These are phyloP conservation scores for Poeciliopsis turneri DNA, from an alignment of 2,797 vertebrate species.

Conservation along the genomic window DNA sequence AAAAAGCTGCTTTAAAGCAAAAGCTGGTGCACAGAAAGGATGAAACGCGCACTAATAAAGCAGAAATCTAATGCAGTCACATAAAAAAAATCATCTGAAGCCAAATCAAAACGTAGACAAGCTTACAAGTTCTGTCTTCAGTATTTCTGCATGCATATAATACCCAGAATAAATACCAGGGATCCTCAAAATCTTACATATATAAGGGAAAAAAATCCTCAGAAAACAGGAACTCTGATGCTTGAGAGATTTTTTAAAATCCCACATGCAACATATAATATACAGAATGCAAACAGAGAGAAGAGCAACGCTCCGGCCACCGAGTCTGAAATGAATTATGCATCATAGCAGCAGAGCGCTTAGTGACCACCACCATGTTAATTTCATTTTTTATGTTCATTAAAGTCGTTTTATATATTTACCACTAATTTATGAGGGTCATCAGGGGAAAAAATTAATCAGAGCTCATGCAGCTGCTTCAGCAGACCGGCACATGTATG, in stretches of 20 bases:
- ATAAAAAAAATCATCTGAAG: not conserved
- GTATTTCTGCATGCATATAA: not conserved
- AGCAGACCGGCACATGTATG: slow-evolving; percentile 58
- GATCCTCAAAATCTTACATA: not conserved
- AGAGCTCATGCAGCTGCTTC: slow-evolving; percentile 39
- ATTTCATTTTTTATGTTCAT: slow-evolving; percentile 6
- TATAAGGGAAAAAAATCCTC: not conserved
- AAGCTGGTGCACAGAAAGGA: slow-evolving; percentile 23
- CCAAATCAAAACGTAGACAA: not conserved
- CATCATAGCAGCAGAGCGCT: slow-evolving; percentile 20
- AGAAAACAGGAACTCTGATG: not conserved
- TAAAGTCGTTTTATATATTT: slow-evolving; percentile 1
- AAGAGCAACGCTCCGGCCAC: slow-evolving; percentile 4
- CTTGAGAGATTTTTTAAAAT: not conserved
- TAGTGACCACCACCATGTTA: not conserved
- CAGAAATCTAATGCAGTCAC: slow-evolving; percentile 3
- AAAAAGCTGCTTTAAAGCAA: slow-evolving; percentile 56
- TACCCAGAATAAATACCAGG: not conserved
- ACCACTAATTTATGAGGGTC: slow-evolving; percentile 4
- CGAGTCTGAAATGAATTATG: slow-evolving; percentile 9
- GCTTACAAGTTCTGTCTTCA: not conserved
- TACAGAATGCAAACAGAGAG: slow-evolving; percentile 23
- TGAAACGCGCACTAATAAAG: slow-evolving; percentile 14
- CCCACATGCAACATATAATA: slow-evolving; percentile 28
- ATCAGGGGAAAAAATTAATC: slow-evolving; percentile 2